Evolutionary conservation across 2,797 vertebrate species (phyloP).

Genomic region (Gobionotothen gibberifrons): DNA sequence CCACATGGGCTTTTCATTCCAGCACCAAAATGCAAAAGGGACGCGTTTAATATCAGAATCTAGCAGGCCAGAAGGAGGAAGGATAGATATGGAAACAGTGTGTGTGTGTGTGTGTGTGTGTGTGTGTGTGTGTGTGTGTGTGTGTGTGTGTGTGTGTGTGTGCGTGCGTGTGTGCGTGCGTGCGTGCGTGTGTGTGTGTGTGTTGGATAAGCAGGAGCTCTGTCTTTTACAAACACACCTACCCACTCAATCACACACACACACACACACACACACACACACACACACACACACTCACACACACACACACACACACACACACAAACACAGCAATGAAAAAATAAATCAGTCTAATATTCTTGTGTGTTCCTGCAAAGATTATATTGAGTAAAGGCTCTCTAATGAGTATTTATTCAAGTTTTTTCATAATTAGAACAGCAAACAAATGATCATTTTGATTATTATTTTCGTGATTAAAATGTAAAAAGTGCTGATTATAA

Average conservation of each 20-base stretch:
- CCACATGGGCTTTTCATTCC: slow-evolving; percentile 37
- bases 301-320: slow-evolving; percentile 38
- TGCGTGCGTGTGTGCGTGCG: slow-evolving; percentile 28
- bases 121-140: slow-evolving; percentile 4
- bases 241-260: slow-evolving; percentile 65
- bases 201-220: slow-evolving; percentile 53
- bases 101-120: not conserved
- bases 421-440: slow-evolving; percentile 3
- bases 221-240: slow-evolving; percentile 70
- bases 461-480: not conserved
- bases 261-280: slow-evolving; percentile 37
- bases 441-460: not conserved
- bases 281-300: slow-evolving; percentile 40
- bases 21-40: slow-evolving; percentile 42
- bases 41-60: slow-evolving; percentile 39
- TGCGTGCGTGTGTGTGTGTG: slow-evolving; percentile 20
- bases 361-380: slow-evolving; percentile 3
- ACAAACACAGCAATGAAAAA: slow-evolving; percentile 48
- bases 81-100: slow-evolving; percentile 41
- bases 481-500: not conserved
- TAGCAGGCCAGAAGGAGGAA: slow-evolving; percentile 38
- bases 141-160: slow-evolving; percentile 23
- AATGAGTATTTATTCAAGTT: slow-evolving; percentile 8
- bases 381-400: not conserved
- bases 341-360: slow-evolving; percentile 47